phyloP scores from a whole-genome alignment of 1,140 invertebrate genomes.

The Drosophila ogumai region DNA sequence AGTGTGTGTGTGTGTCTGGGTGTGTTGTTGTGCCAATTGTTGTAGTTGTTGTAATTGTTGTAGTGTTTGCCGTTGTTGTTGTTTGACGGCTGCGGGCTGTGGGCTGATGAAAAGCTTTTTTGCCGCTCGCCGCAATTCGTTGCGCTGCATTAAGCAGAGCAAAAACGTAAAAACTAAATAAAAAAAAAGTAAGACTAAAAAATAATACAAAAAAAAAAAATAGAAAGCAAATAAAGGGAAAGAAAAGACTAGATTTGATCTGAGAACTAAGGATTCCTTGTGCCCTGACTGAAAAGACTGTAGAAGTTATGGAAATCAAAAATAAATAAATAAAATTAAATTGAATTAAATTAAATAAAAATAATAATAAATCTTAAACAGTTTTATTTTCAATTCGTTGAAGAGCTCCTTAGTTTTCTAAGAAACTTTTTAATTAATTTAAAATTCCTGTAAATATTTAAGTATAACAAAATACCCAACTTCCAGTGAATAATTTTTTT shows the following conservation, averaged over 20 bases:
- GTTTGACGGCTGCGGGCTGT: constrained; percentile 47
- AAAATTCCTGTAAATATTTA: background rate
- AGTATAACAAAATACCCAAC: background rate
- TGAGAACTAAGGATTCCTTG: background rate
- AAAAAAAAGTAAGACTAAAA: too few species aligned
- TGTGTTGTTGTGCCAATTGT: constrained; percentile 26
- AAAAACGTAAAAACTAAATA: constrained; percentile 18
- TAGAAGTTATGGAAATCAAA: background rate
- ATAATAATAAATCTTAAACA: too few species aligned
- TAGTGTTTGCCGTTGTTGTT: constrained; percentile 30
- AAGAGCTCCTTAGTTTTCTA: too few species aligned
- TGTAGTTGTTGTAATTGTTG: constrained; percentile 18
- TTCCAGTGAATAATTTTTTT: background rate
- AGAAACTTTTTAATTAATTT: background rate
- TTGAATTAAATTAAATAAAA: too few species aligned
- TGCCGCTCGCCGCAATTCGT: constrained; percentile 70
- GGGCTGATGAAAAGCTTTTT: constrained; percentile 76
- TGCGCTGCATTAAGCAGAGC: constrained; percentile 75
- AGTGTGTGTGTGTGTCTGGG: constrained; percentile 4
- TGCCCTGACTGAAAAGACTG: background rate
- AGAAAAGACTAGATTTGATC: background rate
- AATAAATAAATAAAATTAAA: too few species aligned
- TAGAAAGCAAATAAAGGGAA: constrained; percentile 9
- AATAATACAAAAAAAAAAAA: constrained; percentile 12
- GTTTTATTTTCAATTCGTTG: too few species aligned